Evolutionary conservation across 1,140 invertebrate species (phyloP).

Genomic region (Leptinotarsa lineolata): DNA sequence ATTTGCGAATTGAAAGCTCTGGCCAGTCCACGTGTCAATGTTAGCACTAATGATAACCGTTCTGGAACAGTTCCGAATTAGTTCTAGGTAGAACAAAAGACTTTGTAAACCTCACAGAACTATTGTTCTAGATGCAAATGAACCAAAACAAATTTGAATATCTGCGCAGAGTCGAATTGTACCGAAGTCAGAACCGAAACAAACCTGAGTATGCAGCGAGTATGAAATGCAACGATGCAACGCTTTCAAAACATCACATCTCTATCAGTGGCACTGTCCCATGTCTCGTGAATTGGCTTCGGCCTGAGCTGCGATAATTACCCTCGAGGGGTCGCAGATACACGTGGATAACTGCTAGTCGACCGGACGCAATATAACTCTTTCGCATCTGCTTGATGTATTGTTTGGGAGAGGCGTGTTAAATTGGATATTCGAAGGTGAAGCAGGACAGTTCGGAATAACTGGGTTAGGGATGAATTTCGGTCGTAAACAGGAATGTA

Average conservation of each 20-base stretch:
- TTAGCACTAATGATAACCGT: too few relatives aligned
- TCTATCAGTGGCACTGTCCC: not conserved
- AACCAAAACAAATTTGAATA: too few relatives aligned
- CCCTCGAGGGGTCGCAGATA: constrained; percentile 1
- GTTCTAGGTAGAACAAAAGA: too few relatives aligned
- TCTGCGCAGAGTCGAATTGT: too few relatives aligned
- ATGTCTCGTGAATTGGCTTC: not conserved
- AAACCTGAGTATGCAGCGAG: not conserved
- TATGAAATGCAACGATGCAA: constrained; percentile 13
- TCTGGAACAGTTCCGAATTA: too few relatives aligned
- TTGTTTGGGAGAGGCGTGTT: not conserved
- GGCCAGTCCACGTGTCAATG: too few relatives aligned
- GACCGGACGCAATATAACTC: constrained; percentile 3
- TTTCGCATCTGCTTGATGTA: constrained; percentile 15
- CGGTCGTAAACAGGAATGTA: not conserved
- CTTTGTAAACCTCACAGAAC: too few relatives aligned
- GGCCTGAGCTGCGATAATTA: constrained; percentile 13
- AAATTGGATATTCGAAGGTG: not conserved
- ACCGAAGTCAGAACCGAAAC: too few relatives aligned
- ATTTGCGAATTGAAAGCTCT: too few relatives aligned
- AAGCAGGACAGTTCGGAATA: not conserved
- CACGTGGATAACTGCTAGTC: constrained; percentile 15
- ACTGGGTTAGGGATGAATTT: not conserved
- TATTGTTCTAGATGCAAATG: too few relatives aligned
- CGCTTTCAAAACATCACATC: constrained; percentile 2